phyloP scores from a whole-genome alignment of 2,797 vertebrate genomes.

The Pangasius djambal region DNA sequence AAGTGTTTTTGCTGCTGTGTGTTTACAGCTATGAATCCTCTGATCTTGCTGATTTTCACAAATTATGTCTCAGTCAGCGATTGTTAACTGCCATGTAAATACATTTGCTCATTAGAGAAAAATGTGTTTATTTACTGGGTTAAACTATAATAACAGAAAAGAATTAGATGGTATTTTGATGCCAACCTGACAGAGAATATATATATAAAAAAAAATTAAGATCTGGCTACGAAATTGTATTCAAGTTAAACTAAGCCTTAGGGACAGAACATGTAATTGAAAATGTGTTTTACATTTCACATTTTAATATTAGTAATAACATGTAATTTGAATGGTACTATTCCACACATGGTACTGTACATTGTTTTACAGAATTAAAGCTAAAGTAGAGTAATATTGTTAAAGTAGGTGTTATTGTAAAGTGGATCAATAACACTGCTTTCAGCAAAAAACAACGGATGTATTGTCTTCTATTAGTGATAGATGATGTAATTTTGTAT shows the following conservation, averaged over 20 bases:
- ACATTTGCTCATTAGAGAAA: slow-evolving; percentile 9
- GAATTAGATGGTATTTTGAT: background rate
- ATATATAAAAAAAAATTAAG: background rate
- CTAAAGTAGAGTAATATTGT: background rate
- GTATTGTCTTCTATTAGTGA: background rate
- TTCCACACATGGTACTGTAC: background rate
- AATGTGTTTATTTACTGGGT: background rate
- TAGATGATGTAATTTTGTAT: background rate
- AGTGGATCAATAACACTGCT: background rate
- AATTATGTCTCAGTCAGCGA: background rate
- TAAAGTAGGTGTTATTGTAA: background rate
- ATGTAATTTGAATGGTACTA: background rate
- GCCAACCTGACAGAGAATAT: background rate
- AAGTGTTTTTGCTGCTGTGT: background rate
- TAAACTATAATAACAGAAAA: background rate
- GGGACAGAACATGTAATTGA: background rate
- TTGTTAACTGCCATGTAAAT: background rate
- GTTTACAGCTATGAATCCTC: background rate
- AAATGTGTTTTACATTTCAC: background rate
- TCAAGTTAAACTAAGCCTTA: background rate
- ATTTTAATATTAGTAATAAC: background rate
- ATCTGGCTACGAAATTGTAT: background rate
- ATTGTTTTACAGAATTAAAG: background rate
- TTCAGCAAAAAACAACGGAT: background rate
- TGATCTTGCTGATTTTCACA: background rate